Evolutionary conservation across 1,140 invertebrate genomes (phyloP), one percentile per base, ranked within the genome.

Genomic region (Danaus plexippus): DNA sequence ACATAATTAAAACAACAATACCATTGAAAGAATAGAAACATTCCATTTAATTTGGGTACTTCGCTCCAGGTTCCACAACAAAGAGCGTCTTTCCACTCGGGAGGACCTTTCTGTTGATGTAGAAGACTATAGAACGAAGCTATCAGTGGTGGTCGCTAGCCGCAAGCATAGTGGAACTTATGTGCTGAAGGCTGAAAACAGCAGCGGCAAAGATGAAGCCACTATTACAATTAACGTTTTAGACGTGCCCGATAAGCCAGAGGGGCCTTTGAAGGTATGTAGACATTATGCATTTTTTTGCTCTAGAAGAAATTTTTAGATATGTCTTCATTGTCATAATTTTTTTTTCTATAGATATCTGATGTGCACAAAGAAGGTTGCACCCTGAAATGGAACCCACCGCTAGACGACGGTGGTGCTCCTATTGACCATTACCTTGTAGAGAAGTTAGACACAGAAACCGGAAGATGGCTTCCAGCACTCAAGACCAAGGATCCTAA

Each of bases 351-450:
- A 9, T 54, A 87, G 75, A 89, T 92, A 40, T 92, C 92, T 6
- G 96, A 98, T 83, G 91, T 99, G 2, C 96, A 96, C 78, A 95
- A 96, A 73, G 97, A 99, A 78, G 96, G 96, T 11, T 97, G 95
- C 73, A 95, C 92, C 4, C 88, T 99, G 0, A 94, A 96, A 84
- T 99, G 97, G 97, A 96, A 97, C 75, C 92, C 95, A 63, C 97
- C 97, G 13, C 85, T 92, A 55, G 94, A 96, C 81, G 96, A 98
- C 88, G 97, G 97, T 52, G 97, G 97, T 57, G 90, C 92, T 9
- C 96, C 96, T 2, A 92, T 99, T 62, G 95, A 97, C 62, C 92
- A 95, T 75, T 98, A 98, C 75, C 89, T 94, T 46, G 94, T 98
- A 11, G 97, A 98, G 76, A 98, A 98, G 81, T 90, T 96, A 85